Conservation (phyloP, 2,888 invertebrate species). For the Synergus gifuensis region DNA sequence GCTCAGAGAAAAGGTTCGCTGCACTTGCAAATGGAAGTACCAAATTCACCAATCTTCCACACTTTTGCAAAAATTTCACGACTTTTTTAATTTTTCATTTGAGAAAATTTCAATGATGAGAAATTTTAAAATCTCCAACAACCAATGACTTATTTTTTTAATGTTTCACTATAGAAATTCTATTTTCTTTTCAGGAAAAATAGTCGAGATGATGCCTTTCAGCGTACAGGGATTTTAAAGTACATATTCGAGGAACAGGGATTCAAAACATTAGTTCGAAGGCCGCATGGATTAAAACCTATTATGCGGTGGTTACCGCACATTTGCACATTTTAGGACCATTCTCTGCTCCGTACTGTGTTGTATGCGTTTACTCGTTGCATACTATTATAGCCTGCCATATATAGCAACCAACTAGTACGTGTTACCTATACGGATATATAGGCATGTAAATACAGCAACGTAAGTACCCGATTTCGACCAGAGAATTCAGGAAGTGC, state of each 20-base stretch:
- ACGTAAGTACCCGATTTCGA: constrained; percentile 52
- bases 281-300: constrained; percentile 52
- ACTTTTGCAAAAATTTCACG: neutral
- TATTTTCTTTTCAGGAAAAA: neutral
- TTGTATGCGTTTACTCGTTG: constrained; percentile 25
- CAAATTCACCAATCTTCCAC: neutral
- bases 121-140: too few relatives aligned
- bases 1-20: constrained; percentile 38
- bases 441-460: constrained; percentile 49
- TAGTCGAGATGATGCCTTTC: neutral
- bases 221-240: neutral
- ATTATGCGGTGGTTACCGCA: constrained; percentile 46
- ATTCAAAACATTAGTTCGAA: constrained; percentile 6
- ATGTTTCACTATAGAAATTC: too few relatives aligned
- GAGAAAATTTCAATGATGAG: too few relatives aligned
- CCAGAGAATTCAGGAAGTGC: constrained; percentile 60
- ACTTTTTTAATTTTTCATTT: too few relatives aligned
- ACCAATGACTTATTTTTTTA: too few relatives aligned
- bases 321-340: constrained; percentile 50
- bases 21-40: constrained; percentile 1
- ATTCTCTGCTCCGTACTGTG: constrained; percentile 26
- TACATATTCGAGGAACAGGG: neutral
- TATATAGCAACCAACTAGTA: neutral
- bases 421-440: neutral
- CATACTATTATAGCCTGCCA: constrained; percentile 1